Evolutionary conservation across 2,113 vertebrate species (phyloP), one percentile per base, ranked within the genome.

Genomic region (Tragulus kanchil): DNA sequence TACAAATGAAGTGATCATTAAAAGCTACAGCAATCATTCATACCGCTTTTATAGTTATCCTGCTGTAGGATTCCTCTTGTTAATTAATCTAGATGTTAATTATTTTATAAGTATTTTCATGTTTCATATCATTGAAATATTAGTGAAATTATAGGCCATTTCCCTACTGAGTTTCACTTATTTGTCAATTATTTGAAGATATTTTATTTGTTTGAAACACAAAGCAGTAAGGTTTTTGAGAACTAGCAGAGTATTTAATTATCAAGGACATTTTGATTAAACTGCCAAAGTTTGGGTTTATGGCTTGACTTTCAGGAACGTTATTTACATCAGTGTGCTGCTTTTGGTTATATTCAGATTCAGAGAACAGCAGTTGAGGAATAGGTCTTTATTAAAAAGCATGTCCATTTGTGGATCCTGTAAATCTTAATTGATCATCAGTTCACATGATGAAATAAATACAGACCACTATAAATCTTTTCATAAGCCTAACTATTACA

Each of bases 251-350:
- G 83, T 97, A 98, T 82, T 97, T 97, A 84, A 96, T 90, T 95
- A 86, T 97, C 93, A 96, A 98, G 95, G 97, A 98, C 92, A 93
- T 98, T 98, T 98, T 98, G 97, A 98, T 98, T 98, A 94, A 98
- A 98, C 98, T 98, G 97, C 97, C 98, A 98, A 97, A 98, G 98
- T 98, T 98, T 98, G 98, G 97, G 96, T 98, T 98, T 98, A 82
- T 23, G 16, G 97, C 93, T 97, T 98, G 96, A 98, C 54, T 98
- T 98, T 98, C 92, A 96, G 96, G 96, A 97, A 94, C 87, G 0
- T 81, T 81, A 97, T n/a, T 97, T 94, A 95, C 67, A 93, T 93
- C 91, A 75, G 64, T 97, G 79, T 97, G 95, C 98, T 98, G 95
- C 96, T 94, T 96, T 98, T 96, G 90, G 1, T 52, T 85, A 62